Base-by-base conservation (phyloP, 92 coral and sea anemone genomes). In the Phenganax stokvisi region DNA sequence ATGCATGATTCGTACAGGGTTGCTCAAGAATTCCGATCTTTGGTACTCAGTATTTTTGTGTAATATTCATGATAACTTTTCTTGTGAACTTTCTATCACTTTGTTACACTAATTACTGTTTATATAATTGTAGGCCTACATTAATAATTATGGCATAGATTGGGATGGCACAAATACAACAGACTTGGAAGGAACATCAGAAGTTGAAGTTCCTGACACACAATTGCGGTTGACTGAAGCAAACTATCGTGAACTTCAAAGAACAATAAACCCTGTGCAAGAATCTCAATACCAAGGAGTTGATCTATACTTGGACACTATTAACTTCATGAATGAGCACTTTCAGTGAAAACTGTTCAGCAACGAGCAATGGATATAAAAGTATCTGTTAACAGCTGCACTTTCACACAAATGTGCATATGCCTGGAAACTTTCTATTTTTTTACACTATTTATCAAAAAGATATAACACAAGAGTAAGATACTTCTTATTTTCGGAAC, bases 1-100 rank as follows among this genome's bases (percentile, higher is more conserved):
- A 71, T 71, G 76, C 76, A 31, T 16, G 76, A 71, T 71, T 71
- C 76, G n/a, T 71, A 71, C 57, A 71, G 76, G 47, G 55, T 71
- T 71, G 56, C 76, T 71, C 76, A 71, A 71, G 76, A 71, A 71
- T 71, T 71, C 57, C 0, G 76, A 44, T 31, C 76, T 11, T 7
- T 71, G 76, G 76, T 71, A 71, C 53, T 6, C 12, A 68, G 29
- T 11, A 3, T 5, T 28, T 28, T 12, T 27, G 8, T 27, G 20
- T 68, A 68, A 12, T 12, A 12, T 68, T 10, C 51, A 28, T 68
- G 27, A 6, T 11, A n/a, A 28, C 12, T 5, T 68, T 68, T 68
- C 0, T 28, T 12, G 11, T 68, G 16, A 20, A 20, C 25, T 20
- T 20, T 20, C 25, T 20, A 20, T 20, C 25, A 20, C 25, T 20